These are phyloP conservation scores for Bombus sylvicola DNA, from an alignment of 1,140 invertebrate species.

Conservation along the genomic window DNA sequence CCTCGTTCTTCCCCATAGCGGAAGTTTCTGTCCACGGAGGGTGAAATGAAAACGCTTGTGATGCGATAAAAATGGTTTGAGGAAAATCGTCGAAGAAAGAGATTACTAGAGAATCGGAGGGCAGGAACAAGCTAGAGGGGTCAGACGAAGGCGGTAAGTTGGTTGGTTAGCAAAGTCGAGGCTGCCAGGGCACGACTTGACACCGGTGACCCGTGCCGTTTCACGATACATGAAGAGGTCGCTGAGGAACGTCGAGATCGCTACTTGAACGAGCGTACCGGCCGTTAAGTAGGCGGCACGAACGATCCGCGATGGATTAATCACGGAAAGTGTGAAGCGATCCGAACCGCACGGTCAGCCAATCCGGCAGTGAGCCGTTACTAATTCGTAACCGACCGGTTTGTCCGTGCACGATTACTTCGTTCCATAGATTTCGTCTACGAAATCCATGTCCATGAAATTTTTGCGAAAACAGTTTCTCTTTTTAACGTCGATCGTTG, in stretches of 20 bases:
- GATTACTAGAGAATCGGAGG: background rate
- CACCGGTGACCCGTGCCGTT: slow-evolving; percentile 73
- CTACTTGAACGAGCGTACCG: slow-evolving; percentile 70
- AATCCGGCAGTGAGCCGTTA: slow-evolving; percentile 63
- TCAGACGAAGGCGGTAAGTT: slow-evolving; percentile 25
- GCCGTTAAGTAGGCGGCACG: slow-evolving; percentile 69
- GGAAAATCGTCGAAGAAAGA: slow-evolving; percentile 7
- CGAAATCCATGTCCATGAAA: background rate
- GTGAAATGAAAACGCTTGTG: background rate
- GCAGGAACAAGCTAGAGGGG: slow-evolving; percentile 3
- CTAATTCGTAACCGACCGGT: slow-evolving; percentile 57
- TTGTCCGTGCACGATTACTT: background rate
- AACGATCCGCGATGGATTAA: slow-evolving; percentile 73
- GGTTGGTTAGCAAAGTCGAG: slow-evolving; percentile 53
- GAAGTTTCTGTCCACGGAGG: background rate
- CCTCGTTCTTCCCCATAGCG: background rate
- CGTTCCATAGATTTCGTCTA: background rate
- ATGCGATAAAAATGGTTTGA: background rate
- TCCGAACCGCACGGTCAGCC: slow-evolving; percentile 18
- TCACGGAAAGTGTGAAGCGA: slow-evolving; percentile 73
- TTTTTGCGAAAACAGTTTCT: background rate
- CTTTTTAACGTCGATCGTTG: background rate
- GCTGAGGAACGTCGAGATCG: slow-evolving; percentile 68
- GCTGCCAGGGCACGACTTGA: slow-evolving; percentile 73
- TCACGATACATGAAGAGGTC: slow-evolving; percentile 76